phyloP scores from a whole-genome alignment of 37 sponge, comb jelly and placozoan species.

The Beroe forskalii region DNA sequence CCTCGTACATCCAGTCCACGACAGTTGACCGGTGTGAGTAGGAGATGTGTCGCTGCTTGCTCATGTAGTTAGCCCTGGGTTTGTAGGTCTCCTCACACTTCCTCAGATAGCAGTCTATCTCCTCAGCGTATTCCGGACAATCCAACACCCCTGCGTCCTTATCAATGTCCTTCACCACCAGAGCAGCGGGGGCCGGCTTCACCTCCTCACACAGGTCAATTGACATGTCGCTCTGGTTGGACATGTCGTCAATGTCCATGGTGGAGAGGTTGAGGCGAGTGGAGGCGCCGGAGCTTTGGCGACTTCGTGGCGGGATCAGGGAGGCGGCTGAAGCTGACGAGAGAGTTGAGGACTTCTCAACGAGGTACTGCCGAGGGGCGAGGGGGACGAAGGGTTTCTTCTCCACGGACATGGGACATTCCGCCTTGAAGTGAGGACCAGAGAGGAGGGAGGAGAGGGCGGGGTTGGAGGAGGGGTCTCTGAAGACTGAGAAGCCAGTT shows the following conservation, averaged over 20 bases:
- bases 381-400: background rate
- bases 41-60: background rate
- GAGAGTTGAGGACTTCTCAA: background rate
- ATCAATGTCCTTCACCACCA: constrained; percentile 32
- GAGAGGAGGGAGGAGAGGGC: background rate
- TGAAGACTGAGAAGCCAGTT: background rate
- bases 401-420: constrained; percentile 53
- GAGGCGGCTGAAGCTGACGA: background rate
- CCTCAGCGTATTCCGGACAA: constrained; percentile 31
- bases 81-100: background rate
- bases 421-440: background rate
- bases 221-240: background rate
- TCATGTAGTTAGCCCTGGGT: constrained; percentile 29
- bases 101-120: constrained; percentile 13
- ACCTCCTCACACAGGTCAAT: constrained; percentile 1
- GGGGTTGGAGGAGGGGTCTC: constrained; percentile 14
- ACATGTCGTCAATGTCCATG: constrained; percentile 35
- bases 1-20: constrained; percentile 59
- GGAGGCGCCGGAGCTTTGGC: background rate
- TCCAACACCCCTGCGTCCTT: background rate
- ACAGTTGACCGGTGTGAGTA: background rate
- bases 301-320: background rate
- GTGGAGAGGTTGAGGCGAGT: background rate
- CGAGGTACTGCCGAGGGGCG: background rate
- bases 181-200: background rate